Percentiles rank a stretch among this genome's conserved stretches.
Conservation (phyloP, 2,113 vertebrate genomes). For the Orcinus orca region DNA sequence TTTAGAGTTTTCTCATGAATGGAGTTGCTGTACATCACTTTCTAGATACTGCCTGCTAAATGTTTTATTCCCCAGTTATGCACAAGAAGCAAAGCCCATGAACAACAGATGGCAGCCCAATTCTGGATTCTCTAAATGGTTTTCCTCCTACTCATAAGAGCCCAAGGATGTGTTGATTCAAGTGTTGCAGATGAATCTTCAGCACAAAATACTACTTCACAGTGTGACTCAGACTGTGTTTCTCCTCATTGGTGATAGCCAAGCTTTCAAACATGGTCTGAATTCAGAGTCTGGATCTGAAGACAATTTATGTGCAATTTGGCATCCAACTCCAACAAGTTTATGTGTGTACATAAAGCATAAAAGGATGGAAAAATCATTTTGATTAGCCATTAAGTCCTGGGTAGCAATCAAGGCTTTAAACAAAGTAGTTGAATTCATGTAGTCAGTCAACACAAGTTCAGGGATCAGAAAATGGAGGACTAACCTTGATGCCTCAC, state of each 20-base stretch:
- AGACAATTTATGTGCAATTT: constrained; percentile 25
- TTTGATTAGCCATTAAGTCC: not conserved
- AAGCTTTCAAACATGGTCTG: constrained; percentile 71
- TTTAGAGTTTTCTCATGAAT: constrained; percentile 72
- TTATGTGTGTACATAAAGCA: not conserved
- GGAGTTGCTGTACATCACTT: constrained; percentile 48
- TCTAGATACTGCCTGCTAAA: constrained; percentile 16
- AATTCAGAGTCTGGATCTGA: constrained; percentile 74
- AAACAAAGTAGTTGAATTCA: not conserved
- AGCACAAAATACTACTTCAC: constrained; percentile 71
- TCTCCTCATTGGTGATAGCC: constrained; percentile 64
- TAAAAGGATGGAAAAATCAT: not conserved
- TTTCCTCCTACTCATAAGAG: constrained; percentile 77
- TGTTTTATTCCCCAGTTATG: constrained; percentile 53
- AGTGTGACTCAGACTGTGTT: constrained; percentile 73
- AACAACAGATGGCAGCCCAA: constrained; percentile 76
- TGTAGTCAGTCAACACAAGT: not conserved
- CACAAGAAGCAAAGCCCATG: constrained; percentile 59
- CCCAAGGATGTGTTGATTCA: constrained; percentile 64
- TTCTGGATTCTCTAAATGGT: constrained; percentile 68
- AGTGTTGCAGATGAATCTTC: constrained; percentile 62
- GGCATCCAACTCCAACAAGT: not conserved
- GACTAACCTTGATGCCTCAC: not conserved
- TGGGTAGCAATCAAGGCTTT: not conserved
- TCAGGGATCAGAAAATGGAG: not conserved